Conservation (phyloP, 2,113 vertebrate genomes). For the Platysteira castanea region DNA sequence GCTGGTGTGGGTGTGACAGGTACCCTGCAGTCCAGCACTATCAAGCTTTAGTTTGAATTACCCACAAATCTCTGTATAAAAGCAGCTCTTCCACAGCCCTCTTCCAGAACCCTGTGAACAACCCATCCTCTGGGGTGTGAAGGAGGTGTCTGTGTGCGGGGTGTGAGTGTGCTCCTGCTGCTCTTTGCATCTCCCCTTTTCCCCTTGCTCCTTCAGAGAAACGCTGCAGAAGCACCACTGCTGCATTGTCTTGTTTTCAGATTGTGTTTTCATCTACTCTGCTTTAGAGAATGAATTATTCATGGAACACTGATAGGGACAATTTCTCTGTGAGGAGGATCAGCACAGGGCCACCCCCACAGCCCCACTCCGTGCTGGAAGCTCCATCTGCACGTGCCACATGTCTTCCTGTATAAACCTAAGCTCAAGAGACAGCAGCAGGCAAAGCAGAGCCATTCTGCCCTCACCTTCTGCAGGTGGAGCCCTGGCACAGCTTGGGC, state of each 20-base stretch:
- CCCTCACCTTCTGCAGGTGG: neutral
- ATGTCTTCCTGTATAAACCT: fast-evolving
- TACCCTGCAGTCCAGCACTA: neutral
- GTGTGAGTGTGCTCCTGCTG: fast-evolving
- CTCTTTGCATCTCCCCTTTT: neutral
- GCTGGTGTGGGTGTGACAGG: neutral
- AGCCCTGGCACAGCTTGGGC: neutral
- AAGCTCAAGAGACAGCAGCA: neutral
- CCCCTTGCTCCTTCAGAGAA: neutral
- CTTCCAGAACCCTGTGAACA: neutral
- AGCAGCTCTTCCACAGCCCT: neutral
- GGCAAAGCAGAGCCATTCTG: neutral
- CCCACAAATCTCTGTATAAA: neutral
- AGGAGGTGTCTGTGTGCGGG: neutral
- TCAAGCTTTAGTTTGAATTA: neutral
- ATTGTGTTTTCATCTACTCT: neutral
- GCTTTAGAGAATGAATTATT: neutral
- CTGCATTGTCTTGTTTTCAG: neutral
- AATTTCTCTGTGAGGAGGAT: neutral
- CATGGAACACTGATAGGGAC: neutral
- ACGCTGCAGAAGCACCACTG: neutral
- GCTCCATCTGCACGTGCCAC: neutral
- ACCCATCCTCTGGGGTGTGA: neutral
- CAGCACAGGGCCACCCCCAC: neutral
- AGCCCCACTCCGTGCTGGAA: neutral